phyloP scores from a whole-genome alignment of 2,797 vertebrate species.

The Varecia variegata region DNA sequence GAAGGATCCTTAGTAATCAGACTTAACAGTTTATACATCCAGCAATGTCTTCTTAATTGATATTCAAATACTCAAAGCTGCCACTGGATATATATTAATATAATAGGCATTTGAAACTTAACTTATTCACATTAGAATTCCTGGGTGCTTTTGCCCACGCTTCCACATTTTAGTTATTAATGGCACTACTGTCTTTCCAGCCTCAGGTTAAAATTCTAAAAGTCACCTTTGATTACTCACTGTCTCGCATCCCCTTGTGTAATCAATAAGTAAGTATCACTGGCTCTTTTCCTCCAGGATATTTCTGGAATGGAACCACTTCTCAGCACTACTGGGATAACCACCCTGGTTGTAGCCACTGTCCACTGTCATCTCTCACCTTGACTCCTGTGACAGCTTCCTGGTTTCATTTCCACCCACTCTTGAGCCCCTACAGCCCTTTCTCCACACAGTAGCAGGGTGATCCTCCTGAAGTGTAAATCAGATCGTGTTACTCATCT shows the following conservation, averaged over 20 bases:
- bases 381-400: neutral
- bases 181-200: neutral
- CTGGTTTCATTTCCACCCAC: neutral
- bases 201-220: neutral
- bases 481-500: neutral
- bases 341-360: neutral
- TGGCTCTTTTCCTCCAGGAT: neutral
- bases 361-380: neutral
- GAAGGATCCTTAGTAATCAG: neutral
- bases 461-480: neutral
- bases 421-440: neutral
- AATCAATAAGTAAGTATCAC: neutral
- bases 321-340: neutral
- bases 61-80: neutral
- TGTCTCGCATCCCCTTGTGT: neutral
- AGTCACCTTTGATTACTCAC: neutral
- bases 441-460: neutral
- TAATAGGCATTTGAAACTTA: neutral
- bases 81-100: neutral
- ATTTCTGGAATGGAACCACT: neutral
- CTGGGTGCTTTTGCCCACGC: rapidly evolving
- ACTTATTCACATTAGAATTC: neutral
- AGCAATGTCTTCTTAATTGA: neutral
- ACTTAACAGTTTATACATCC: neutral
- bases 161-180: neutral